Conservation (phyloP, 2,888 invertebrate species). For the Ophion costatus region DNA sequence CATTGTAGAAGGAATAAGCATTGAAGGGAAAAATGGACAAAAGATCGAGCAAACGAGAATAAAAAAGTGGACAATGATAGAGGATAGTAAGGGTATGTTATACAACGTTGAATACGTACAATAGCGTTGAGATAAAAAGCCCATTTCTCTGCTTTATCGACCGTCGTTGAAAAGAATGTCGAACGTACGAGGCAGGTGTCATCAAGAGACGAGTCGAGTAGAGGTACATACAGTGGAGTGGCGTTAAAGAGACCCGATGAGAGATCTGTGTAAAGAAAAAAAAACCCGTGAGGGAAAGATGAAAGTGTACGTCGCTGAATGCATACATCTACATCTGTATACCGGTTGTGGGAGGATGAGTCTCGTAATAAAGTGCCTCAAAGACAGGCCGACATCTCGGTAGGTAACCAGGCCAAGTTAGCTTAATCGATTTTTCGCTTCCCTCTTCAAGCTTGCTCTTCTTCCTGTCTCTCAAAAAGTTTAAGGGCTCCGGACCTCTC, state of each 20-base stretch:
- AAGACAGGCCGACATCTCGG: conserved; percentile 38
- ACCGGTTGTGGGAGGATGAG: conserved; percentile 12
- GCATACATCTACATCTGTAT: not conserved
- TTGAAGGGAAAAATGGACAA: conserved; percentile 1
- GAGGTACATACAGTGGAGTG: conserved; percentile 30
- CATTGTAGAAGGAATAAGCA: not conserved
- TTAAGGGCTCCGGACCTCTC: conserved; percentile 35
- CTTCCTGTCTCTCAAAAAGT: conserved; percentile 26
- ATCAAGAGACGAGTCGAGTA: conserved; percentile 42
- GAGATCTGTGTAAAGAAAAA: conserved; percentile 31
- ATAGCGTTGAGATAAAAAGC: conserved; percentile 23
- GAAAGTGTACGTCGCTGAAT: conserved; percentile 33
- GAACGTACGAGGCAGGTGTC: conserved; percentile 23
- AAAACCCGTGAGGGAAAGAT: conserved; percentile 15
- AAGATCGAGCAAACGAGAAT: conserved; percentile 12
- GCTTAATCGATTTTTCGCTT: conserved; percentile 34
- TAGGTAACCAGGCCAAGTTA: conserved; percentile 53
- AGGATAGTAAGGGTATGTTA: conserved; percentile 1
- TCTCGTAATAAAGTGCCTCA: conserved; percentile 50
- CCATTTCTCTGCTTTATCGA: conserved; percentile 30
- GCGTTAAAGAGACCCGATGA: conserved; percentile 29
- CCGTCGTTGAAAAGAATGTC: conserved; percentile 19
- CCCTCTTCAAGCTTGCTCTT: not conserved
- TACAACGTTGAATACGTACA: conserved; percentile 34
- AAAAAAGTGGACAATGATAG: conserved; percentile 5